Percentiles rank a stretch among this genome's conserved stretches.
phyloP scores from a whole-genome alignment of 2,797 vertebrate genomes.

The Mormyrus proboscirostris region DNA sequence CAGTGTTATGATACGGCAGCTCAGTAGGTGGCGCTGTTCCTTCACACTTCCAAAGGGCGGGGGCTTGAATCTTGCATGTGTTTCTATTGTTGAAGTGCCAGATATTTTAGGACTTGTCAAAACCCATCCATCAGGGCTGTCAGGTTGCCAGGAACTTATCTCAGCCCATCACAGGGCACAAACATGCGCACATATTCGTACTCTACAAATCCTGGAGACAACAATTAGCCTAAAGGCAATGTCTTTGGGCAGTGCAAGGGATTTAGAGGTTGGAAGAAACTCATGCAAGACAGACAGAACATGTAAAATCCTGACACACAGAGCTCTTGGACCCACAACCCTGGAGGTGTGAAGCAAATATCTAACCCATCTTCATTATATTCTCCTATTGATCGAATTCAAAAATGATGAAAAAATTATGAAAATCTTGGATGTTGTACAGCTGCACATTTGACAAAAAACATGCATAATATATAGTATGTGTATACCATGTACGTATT shows the following conservation, averaged over 20 bases:
- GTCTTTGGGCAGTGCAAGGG: background rate
- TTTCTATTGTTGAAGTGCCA: background rate
- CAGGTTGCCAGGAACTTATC: background rate
- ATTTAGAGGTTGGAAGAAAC: background rate
- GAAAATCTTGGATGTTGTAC: background rate
- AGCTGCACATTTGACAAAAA: background rate
- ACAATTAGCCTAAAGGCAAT: background rate
- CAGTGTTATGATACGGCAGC: background rate
- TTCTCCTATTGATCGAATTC: background rate
- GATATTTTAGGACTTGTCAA: background rate
- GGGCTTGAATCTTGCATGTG: background rate
- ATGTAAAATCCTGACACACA: background rate
- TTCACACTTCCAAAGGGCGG: background rate
- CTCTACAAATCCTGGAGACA: background rate
- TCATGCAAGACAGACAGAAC: background rate
- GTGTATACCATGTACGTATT: background rate
- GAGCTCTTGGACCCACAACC: background rate
- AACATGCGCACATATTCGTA: slow-evolving; percentile 20
- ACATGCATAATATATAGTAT: background rate
- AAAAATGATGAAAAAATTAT: background rate
- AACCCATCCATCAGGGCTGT: background rate
- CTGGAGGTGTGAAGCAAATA: background rate
- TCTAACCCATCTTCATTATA: background rate
- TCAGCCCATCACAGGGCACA: background rate
- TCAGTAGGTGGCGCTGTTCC: background rate